phyloP scores from a whole-genome alignment of 2,888 invertebrate species.

The Tipula helvola region DNA sequence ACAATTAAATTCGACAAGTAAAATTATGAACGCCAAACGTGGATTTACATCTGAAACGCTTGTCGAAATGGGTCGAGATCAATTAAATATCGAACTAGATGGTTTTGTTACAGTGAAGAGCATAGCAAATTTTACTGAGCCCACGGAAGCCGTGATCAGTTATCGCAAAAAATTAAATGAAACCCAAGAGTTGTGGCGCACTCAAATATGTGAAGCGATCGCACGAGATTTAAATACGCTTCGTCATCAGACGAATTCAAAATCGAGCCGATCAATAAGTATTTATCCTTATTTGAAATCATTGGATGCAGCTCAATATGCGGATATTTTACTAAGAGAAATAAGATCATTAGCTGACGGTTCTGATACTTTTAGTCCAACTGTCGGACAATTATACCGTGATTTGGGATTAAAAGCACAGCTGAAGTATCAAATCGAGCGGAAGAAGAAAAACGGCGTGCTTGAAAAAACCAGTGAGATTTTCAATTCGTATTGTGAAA shows the following conservation, averaged over 20 bases:
- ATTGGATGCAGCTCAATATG: slow-evolving; percentile 44
- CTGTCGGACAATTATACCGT: slow-evolving; percentile 48
- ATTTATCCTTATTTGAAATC: slow-evolving; percentile 61
- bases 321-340: slow-evolving; percentile 55
- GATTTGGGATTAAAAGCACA: slow-evolving; percentile 58
- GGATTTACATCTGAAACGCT: slow-evolving; percentile 43
- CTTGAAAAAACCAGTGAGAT: slow-evolving; percentile 49
- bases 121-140: slow-evolving; percentile 38
- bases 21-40: slow-evolving; percentile 31
- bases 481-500: slow-evolving; percentile 50
- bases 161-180: slow-evolving; percentile 45
- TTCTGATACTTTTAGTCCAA: slow-evolving; percentile 68
- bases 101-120: slow-evolving; percentile 56
- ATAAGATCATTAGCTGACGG: slow-evolving; percentile 58
- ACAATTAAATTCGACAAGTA: not conserved
- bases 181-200: slow-evolving; percentile 54
- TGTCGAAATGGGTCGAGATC: slow-evolving; percentile 42
- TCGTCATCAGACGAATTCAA: slow-evolving; percentile 44
- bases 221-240: slow-evolving; percentile 54
- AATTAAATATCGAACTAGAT: slow-evolving; percentile 54
- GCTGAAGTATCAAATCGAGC: slow-evolving; percentile 49
- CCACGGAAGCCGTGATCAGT: slow-evolving; percentile 28
- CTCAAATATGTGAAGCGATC: slow-evolving; percentile 48
- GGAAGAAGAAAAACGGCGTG: slow-evolving; percentile 51
- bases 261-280: slow-evolving; percentile 42